Percentiles rank a stretch among this genome's conserved stretches.
phyloP scores from a whole-genome alignment of 2,797 vertebrate genomes.

The Parambassis ranga region DNA sequence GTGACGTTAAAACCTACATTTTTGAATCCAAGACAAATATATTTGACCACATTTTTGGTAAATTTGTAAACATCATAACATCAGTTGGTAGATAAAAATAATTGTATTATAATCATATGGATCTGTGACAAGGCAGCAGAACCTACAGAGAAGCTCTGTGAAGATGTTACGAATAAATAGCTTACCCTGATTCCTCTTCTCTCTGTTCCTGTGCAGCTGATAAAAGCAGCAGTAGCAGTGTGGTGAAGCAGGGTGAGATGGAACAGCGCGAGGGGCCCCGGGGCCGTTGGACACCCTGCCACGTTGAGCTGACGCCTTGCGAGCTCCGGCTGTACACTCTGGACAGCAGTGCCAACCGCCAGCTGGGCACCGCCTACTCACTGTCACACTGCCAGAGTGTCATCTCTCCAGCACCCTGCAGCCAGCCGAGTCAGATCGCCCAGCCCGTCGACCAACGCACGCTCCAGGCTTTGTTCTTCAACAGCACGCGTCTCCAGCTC shows the following conservation, averaged over 20 bases:
- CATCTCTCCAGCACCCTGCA: conserved; percentile 71
- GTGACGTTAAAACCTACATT: background rate
- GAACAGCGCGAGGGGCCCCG: conserved; percentile 88
- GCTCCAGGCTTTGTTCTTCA: conserved; percentile 89
- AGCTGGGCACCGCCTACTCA: conserved; percentile 85
- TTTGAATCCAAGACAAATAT: background rate
- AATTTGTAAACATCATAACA: too few relatives aligned
- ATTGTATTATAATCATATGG: too few relatives aligned
- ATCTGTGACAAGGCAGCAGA: background rate
- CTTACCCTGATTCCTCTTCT: background rate
- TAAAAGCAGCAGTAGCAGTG: conserved; percentile 84
- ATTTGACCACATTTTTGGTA: too few relatives aligned
- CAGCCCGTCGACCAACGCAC: conserved; percentile 82
- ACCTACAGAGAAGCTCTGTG: too few relatives aligned
- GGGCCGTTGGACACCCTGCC: conserved; percentile 90
- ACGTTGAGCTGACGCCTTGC: conserved; percentile 90
- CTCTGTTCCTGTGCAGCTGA: conserved; percentile 73
- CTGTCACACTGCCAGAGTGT: conserved; percentile 92
- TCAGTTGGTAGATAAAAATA: too few relatives aligned
- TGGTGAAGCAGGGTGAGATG: conserved; percentile 92
- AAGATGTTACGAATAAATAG: too few relatives aligned
- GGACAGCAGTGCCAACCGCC: conserved; percentile 91
- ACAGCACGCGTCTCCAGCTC: conserved; percentile 89
- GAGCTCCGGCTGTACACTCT: conserved; percentile 89
- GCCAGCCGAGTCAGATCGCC: conserved; percentile 47